Conservation (phyloP, 2,113 vertebrate genomes). For the Zapus hudsonius region DNA sequence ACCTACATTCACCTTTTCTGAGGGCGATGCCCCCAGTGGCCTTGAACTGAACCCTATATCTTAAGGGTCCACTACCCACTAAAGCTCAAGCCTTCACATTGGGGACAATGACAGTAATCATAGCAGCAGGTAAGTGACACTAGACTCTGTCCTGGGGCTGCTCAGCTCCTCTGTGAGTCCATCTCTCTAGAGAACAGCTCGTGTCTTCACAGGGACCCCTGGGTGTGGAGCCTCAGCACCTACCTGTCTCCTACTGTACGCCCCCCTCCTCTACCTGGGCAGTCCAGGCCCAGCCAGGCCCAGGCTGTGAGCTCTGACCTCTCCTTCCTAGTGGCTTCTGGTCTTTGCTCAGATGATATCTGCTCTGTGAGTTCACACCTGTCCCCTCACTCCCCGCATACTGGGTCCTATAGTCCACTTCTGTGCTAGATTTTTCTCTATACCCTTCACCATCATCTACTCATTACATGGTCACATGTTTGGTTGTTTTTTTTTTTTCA, state of each 20-base stretch:
- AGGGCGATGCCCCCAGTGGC: neutral
- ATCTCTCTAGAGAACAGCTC: neutral
- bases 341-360: neutral
- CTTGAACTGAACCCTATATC: neutral
- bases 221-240: neutral
- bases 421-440: neutral
- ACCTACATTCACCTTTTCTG: too few relatives aligned
- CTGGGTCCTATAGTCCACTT: neutral
- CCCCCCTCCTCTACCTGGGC: neutral
- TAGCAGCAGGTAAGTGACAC: neutral
- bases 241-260: neutral
- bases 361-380: neutral
- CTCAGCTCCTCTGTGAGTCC: neutral
- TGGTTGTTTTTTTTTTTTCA: too few relatives aligned
- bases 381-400: neutral
- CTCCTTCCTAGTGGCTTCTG: neutral
- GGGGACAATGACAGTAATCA: too few relatives aligned
- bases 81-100: neutral
- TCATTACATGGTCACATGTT: neutral
- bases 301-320: neutral
- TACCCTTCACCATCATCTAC: neutral
- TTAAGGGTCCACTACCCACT: neutral
- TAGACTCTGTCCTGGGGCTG: neutral
- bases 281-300: too few relatives aligned
- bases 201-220: neutral